phyloP scores from a whole-genome alignment of 2,113 vertebrate genomes.

The Saccopteryx leptura region DNA sequence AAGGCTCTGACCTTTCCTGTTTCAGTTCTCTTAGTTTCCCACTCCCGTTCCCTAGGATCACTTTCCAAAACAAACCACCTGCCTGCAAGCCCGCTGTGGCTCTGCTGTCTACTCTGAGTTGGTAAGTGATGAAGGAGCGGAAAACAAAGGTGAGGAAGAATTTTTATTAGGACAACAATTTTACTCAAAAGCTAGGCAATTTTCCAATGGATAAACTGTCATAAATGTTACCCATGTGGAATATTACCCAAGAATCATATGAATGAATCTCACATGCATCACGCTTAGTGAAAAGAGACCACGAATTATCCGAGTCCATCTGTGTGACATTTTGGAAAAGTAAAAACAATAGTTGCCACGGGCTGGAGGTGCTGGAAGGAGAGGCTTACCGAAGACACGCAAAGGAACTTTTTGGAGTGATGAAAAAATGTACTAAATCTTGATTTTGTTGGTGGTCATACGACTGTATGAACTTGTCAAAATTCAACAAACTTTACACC shows the following conservation, averaged over 20 bases:
- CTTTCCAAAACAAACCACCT: background rate
- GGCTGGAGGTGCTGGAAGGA: background rate
- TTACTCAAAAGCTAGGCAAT: slow-evolving; percentile 8
- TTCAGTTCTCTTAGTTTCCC: background rate
- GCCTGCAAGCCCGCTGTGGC: background rate
- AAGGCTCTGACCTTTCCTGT: background rate
- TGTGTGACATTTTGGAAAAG: background rate
- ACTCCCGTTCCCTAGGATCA: background rate
- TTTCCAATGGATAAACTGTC: background rate
- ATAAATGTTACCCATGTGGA: background rate
- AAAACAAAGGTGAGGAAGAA: background rate
- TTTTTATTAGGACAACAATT: background rate
- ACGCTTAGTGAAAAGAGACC: background rate
- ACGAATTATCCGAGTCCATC: background rate
- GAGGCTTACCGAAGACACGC: background rate
- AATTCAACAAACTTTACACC: background rate
- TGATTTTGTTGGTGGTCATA: background rate
- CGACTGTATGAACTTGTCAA: background rate
- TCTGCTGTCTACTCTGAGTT: background rate
- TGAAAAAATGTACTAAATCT: background rate
- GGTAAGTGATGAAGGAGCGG: background rate
- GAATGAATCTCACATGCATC: background rate
- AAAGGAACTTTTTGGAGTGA: background rate
- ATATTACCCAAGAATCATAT: background rate
- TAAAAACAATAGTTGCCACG: background rate